phyloP scores from a whole-genome alignment of 2,113 vertebrate genomes.

The Nothocercus julius region DNA sequence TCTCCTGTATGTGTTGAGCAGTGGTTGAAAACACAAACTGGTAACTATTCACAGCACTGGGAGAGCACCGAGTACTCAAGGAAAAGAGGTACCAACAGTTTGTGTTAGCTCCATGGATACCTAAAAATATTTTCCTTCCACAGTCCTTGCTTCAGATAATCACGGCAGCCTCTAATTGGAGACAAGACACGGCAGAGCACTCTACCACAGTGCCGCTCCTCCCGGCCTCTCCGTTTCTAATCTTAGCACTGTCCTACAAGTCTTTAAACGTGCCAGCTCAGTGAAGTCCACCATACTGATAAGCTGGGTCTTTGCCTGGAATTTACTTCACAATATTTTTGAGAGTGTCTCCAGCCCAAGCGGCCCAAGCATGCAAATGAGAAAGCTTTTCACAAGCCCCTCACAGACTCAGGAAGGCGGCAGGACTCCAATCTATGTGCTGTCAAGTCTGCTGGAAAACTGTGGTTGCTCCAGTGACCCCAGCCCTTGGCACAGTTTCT shows the following conservation, averaged over 20 bases:
- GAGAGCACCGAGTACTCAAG: background rate
- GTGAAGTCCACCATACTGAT: background rate
- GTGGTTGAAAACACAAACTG: background rate
- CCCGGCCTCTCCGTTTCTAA: background rate
- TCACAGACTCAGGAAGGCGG: background rate
- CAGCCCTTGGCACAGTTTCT: background rate
- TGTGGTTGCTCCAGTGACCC: background rate
- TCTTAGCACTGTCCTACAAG: background rate
- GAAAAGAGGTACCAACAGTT: background rate
- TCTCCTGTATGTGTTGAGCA: background rate
- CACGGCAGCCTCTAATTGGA: background rate
- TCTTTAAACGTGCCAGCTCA: background rate
- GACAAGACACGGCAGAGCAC: fast-evolving
- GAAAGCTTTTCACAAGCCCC: background rate
- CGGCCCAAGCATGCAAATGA: background rate
- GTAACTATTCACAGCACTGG: background rate
- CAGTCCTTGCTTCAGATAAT: background rate
- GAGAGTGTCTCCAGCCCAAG: background rate
- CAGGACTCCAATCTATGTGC: background rate
- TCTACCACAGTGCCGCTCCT: background rate
- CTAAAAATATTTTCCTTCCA: background rate
- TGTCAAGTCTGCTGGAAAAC: background rate
- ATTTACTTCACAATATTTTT: background rate
- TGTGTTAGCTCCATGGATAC: background rate
- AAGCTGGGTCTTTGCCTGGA: background rate